Evolutionary conservation across 2,113 vertebrate genomes (phyloP).

Genomic region (Petaurus breviceps): DNA sequence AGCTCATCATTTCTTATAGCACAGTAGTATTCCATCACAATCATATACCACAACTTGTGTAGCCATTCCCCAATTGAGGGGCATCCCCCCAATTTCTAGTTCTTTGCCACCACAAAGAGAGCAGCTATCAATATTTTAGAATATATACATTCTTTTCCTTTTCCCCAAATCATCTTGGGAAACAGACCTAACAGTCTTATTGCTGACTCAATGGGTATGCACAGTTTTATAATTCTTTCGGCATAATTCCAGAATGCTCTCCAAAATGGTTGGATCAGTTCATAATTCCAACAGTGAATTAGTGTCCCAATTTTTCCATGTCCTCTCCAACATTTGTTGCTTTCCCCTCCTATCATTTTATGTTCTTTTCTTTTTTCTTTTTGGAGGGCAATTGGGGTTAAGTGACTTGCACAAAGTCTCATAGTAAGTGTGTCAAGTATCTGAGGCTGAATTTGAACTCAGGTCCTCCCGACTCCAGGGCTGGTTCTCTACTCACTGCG

Average conservation of each 20-base stretch:
- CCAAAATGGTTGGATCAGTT: not conserved
- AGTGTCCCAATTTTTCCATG: not conserved
- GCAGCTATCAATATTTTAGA: not conserved
- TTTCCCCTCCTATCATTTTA: not conserved
- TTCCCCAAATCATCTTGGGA: not conserved
- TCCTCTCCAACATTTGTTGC: not conserved
- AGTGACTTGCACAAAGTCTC: too few species aligned
- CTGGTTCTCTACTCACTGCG: too few species aligned
- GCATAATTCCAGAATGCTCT: not conserved
- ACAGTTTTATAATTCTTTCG: not conserved
- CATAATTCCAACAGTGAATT: not conserved
- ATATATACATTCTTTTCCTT: not conserved
- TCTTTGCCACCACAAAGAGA: too few species aligned
- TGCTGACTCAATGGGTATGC: not conserved
- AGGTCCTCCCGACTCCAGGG: too few species aligned
- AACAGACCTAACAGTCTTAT: too few species aligned
- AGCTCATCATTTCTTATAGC: not conserved
- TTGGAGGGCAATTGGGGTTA: too few species aligned
- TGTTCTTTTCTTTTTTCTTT: too few species aligned
- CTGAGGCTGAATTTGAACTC: too few species aligned
- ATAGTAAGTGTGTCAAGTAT: too few species aligned
- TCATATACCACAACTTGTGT: not conserved
- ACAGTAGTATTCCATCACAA: not conserved
- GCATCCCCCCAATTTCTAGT: too few species aligned
- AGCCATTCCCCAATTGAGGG: not conserved